phyloP scores from a whole-genome alignment of 2,888 invertebrate genomes.

The Xestia c-nigrum region DNA sequence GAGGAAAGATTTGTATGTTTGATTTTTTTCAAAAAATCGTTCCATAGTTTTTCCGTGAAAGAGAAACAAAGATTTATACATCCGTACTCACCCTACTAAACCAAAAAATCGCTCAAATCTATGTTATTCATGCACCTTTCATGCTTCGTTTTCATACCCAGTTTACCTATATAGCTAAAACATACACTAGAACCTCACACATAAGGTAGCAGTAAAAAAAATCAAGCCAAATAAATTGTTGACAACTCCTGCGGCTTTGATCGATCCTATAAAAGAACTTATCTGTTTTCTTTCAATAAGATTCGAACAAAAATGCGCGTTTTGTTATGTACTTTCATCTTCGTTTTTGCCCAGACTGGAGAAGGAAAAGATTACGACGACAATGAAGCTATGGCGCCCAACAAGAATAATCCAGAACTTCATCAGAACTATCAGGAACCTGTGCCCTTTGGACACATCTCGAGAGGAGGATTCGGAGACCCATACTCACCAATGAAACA shows the following conservation, averaged over 20 bases:
- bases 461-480: slow-evolving; percentile 71
- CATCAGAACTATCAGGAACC: slow-evolving; percentile 38
- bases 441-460: slow-evolving; percentile 77
- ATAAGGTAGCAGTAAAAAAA: neutral
- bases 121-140: neutral
- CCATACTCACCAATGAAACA: slow-evolving; percentile 55
- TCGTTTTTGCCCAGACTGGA: slow-evolving; percentile 43
- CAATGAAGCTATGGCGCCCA: neutral
- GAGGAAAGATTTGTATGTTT: too few species aligned
- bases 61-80: too few species aligned
- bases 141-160: neutral
- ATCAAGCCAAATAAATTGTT: slow-evolving; percentile 30
- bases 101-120: too few species aligned
- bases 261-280: slow-evolving; percentile 33
- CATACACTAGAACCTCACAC: neutral
- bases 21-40: too few species aligned
- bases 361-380: neutral
- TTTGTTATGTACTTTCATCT: slow-evolving; percentile 59
- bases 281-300: slow-evolving; percentile 3
- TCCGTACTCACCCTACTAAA: too few species aligned
- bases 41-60: too few species aligned
- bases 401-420: neutral
- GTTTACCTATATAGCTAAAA: neutral
- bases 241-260: slow-evolving; percentile 33
- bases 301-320: slow-evolving; percentile 68